A percentile compares a stretch with the other conserved stretches of the same genome.
phyloP scores from a whole-genome alignment of 2,888 invertebrate species.

The Ochropleura plecta region DNA sequence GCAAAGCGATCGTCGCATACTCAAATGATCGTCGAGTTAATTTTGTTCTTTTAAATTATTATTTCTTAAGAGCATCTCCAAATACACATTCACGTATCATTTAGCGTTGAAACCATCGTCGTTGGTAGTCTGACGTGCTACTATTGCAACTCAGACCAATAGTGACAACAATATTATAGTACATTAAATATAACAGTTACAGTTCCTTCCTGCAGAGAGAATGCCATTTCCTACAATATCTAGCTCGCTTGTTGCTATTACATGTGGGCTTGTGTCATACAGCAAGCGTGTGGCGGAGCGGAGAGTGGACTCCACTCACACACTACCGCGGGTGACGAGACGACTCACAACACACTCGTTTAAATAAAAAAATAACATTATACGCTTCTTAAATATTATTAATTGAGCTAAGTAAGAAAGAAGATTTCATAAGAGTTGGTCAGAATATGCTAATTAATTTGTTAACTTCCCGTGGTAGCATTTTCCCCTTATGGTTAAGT shows the following conservation, averaged over 20 bases:
- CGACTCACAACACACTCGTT: too few relatives aligned
- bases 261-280: background rate
- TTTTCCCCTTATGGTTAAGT: background rate
- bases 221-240: slow-evolving; percentile 20
- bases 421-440: background rate
- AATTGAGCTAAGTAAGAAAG: background rate
- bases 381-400: too few relatives aligned
- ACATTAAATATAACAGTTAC: slow-evolving; percentile 26
- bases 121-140: background rate
- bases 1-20: background rate
- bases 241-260: slow-evolving; percentile 20
- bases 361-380: too few relatives aligned
- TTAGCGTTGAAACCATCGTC: background rate
- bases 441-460: background rate
- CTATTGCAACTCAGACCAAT: background rate
- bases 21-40: background rate
- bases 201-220: slow-evolving; percentile 20
- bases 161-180: slow-evolving; percentile 12
- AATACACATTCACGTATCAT: background rate
- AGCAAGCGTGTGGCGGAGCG: slow-evolving; percentile 5
- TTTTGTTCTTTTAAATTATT: background rate
- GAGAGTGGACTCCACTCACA: background rate
- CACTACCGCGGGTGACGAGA: too few relatives aligned
- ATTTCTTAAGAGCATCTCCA: background rate
- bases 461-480: background rate